Base-by-base conservation (phyloP, 2,888 invertebrate genomes). In the Dexiosoma caninum region DNA sequence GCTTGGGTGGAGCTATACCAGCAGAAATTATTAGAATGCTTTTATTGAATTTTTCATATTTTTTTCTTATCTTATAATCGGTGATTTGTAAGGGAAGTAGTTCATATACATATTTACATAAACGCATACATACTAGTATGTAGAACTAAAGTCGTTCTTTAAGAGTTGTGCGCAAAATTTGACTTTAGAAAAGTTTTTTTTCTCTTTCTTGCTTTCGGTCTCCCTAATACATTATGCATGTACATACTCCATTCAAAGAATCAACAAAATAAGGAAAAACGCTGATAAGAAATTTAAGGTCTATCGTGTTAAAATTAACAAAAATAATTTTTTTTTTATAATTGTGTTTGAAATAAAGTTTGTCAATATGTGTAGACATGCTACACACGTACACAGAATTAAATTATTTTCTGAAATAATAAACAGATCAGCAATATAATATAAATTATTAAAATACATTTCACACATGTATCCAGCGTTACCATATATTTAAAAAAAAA, bases 241-340 rank as follows among this genome's bases (percentile, higher is more conserved):
- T 57, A 30, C 10, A 40, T 59, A 59, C 9, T 37, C n/a, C 10
- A 59, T 59, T 57, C n/a, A 37, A 59, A 27, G 23, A 37, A 37
- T 37, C 21, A 37, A 59, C 23, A 59, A 59, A 40, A 23, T 27
- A 16, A 30, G 30, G 30, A 60, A 40, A 19, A 55, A 19, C 30
- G 44, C 19, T 60, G 59, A 59, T 59, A 40, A 59, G 59, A 40
- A 59, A 40, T 59, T 35, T 23, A 59, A 40, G 40, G 40, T 40
- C 59, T n/a, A 59, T 59, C 23, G 21, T 40, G 14, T 27, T 27
- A 27, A 5, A 27, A 27, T 27, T 40, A 40, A 40, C 3, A 23
- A 40, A 23, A 7, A 23, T 40, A n/a, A 21, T 51, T 14, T 37
- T 12, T 57, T 27, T 27, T 27, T 5, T 27, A 27, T 27, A 27